Percentiles rank a stretch among this genome's conserved stretches.
Conservation (phyloP, 1,140 invertebrate species). For the Nasonia longicornis region DNA sequence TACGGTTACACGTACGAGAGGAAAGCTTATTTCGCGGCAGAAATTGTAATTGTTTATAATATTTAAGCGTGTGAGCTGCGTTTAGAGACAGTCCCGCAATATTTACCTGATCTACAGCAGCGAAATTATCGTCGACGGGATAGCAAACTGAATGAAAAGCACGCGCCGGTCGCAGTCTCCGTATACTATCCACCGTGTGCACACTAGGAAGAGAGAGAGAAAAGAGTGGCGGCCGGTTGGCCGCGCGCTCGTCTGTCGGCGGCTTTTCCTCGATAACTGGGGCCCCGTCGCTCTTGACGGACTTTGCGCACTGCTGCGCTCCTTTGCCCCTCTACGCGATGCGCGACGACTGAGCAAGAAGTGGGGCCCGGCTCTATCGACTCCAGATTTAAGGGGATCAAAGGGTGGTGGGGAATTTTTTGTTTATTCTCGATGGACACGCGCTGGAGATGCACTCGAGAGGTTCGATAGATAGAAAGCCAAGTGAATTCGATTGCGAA, state of each 20-base stretch:
- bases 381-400: conserved; percentile 17
- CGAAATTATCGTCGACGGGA: neutral
- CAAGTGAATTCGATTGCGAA: no score
- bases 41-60: no score
- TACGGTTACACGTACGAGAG: neutral
- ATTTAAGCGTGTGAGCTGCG: no score
- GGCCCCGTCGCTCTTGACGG: neutral
- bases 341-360: neutral
- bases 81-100: no score
- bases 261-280: conserved; percentile 43
- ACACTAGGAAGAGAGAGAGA: neutral
- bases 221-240: neutral
- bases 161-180: no score
- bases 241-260: conserved; percentile 2
- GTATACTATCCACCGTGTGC: neutral
- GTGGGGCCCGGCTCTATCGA: conserved; percentile 25
- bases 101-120: neutral
- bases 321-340: neutral
- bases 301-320: neutral
- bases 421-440: no score
- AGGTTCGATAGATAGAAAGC: no score
- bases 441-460: no score
- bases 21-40: neutral
- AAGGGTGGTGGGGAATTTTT: neutral
- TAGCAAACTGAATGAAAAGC: neutral